Evolutionary conservation across 2,888 invertebrate species (phyloP), one percentile per base, ranked within the genome.

Genomic region (Pseudococcus jackbeardsleyi): DNA sequence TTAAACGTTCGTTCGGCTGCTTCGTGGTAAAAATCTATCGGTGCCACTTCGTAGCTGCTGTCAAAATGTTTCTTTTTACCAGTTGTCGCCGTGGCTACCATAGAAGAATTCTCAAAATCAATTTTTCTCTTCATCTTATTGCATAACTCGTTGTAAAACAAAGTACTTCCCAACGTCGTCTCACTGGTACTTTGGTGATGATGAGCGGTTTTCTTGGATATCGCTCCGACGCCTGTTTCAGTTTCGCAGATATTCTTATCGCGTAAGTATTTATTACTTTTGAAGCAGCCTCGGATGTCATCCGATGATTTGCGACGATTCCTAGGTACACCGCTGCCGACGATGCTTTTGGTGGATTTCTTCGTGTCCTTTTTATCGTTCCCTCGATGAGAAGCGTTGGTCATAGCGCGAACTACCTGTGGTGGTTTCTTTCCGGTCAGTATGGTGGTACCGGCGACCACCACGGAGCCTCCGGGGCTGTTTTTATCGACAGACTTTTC

Each of bases 91-190:
- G 22, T 11, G 11, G 15, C 64, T 9, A 64, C 33, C 33, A 39
- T 46, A 17, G 87, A 77, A 7, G 79, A 82, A 39, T 88, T 79
- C n/a, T 88, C 79, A 12, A 82, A 88, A 82, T 88, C 50, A 4
- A 88, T 88, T 33, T 88, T 88, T 1, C 82, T 79, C 42, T 88
- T 88, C 22, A 72, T 50, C 19, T 79, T 77, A 15, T 42, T 64
- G 15, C 72, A 68, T 26, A 86, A 12, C 15, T 86, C 54, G 48
- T 50, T 82, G 39, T 54, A 82, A 48, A 48, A 59, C 22, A 64
- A 64, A 7, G 64, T 64, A 22, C 64, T 64, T 19, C 64, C 64
- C 64, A 64, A 22, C 0, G 64, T 64, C 22, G 64, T 64, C 22
- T 64, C 64, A 11, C 64, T 22, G 64, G 64, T 64, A 9, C 22